Percentiles rank a stretch among this genome's conserved stretches.
Conservation (phyloP, 2,888 invertebrate genomes). For the Lepidonotus clava region DNA sequence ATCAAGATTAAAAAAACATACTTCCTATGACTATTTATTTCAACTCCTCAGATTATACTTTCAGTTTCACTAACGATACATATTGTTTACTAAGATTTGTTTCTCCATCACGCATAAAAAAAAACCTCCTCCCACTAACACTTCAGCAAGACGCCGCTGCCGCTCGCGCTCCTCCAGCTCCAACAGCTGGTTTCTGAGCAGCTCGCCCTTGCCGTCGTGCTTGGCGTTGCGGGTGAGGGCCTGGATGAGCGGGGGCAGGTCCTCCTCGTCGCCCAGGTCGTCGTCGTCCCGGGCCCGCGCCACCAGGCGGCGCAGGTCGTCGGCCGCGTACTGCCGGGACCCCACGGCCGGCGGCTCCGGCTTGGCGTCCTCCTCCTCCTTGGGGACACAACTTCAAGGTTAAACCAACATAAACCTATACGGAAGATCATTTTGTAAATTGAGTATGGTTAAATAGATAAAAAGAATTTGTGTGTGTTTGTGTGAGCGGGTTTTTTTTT, state of each 20-base stretch:
- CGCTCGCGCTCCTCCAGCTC: conserved; percentile 74
- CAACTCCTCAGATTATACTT: no score
- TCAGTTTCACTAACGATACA: no score
- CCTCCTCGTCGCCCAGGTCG: conserved; percentile 72
- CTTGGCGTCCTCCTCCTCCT: background rate
- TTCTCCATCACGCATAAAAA: no score
- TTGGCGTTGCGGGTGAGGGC: conserved; percentile 74
- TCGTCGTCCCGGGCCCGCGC: conserved; percentile 64
- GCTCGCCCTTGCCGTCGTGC: conserved; percentile 74
- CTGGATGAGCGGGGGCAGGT: conserved; percentile 75
- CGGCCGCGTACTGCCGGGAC: conserved; percentile 36
- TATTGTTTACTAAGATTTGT: no score
- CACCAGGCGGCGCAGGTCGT: conserved; percentile 71
- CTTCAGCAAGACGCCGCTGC: conserved; percentile 68
- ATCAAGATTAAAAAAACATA: no score
- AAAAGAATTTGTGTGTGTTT: no score
- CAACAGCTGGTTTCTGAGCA: conserved; percentile 70
- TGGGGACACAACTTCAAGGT: no score
- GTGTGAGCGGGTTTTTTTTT: no score
- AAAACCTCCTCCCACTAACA: conserved; percentile 64
- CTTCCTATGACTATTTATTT: no score
- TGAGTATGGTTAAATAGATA: background rate
- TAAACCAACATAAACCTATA: background rate
- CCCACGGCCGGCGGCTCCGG: conserved; percentile 34
- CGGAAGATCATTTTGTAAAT: no score